phyloP scores from a whole-genome alignment of 1,140 invertebrate species.

The Ditylenchus dipsaci region DNA sequence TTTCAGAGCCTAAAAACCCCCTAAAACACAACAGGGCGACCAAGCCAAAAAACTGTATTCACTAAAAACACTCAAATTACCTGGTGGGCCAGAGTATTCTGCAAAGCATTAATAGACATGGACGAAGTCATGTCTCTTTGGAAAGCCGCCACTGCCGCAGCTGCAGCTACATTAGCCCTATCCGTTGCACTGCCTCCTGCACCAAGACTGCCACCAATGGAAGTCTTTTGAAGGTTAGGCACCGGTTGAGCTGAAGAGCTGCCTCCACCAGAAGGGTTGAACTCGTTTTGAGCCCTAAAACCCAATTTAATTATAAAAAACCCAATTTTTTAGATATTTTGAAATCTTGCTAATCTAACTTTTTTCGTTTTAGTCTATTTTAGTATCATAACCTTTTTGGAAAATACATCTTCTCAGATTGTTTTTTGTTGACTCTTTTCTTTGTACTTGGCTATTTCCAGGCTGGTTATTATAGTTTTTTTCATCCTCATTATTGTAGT shows the following conservation, averaged over 20 bases:
- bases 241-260: background rate
- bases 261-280: background rate
- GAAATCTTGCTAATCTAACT: no score
- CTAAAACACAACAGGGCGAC: no score
- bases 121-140: background rate
- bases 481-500: no score
- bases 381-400: background rate
- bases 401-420: background rate
- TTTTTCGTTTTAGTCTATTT: no score
- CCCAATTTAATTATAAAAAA: background rate
- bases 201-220: background rate
- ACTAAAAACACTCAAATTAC: background rate
- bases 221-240: background rate
- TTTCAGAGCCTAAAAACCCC: no score
- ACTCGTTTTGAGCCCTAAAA: conserved; percentile 9
- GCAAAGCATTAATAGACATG: conserved; percentile 4
- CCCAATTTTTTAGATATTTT: no score
- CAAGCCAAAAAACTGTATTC: no score
- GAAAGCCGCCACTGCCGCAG: background rate
- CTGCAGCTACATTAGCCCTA: background rate
- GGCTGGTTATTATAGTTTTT: no score
- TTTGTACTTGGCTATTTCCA: background rate
- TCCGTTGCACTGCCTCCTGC: background rate
- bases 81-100: conserved; percentile 1
- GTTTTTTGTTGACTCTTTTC: background rate